Percentiles rank a stretch among this genome's conserved stretches.
Conservation (phyloP, 2,797 vertebrate species). For the Darevskia mixta region DNA sequence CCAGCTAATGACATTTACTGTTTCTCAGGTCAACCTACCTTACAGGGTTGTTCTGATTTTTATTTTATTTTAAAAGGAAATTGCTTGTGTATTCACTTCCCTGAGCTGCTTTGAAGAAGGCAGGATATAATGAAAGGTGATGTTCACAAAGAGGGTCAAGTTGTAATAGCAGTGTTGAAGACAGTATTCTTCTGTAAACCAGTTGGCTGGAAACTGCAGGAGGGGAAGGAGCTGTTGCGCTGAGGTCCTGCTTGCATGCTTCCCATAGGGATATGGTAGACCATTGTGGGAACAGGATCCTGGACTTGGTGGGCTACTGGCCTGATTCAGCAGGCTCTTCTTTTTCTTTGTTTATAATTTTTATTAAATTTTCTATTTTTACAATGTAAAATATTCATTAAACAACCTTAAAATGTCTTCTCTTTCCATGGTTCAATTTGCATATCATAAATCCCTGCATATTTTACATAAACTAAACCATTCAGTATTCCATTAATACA, state of each 20-base stretch:
- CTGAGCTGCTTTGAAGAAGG: not conserved
- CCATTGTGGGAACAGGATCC: not conserved
- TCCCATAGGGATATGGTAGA: not conserved
- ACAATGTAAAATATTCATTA: too few relatives aligned
- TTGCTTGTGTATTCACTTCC: not conserved
- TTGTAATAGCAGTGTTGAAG: not conserved
- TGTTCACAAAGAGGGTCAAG: not conserved
- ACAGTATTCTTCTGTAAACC: not conserved
- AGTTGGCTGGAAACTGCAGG: not conserved
- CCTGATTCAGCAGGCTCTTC: not conserved
- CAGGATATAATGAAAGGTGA: not conserved
- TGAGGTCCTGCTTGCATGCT: not conserved
- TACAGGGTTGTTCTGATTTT: not conserved
- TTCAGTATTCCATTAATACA: too few relatives aligned
- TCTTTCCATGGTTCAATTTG: too few relatives aligned
- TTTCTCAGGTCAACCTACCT: not conserved
- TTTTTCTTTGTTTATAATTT: too few relatives aligned
- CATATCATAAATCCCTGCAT: too few relatives aligned
- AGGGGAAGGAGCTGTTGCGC: not conserved
- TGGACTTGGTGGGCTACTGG: not conserved
- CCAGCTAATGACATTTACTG: not conserved
- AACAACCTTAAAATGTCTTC: too few relatives aligned
- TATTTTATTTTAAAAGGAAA: too few relatives aligned
- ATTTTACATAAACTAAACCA: too few relatives aligned
- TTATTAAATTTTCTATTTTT: too few relatives aligned